Evolutionary conservation across 2,888 invertebrate genomes (phyloP), one percentile per base, ranked within the genome.

Genomic region (Leucophenga maculata): DNA sequence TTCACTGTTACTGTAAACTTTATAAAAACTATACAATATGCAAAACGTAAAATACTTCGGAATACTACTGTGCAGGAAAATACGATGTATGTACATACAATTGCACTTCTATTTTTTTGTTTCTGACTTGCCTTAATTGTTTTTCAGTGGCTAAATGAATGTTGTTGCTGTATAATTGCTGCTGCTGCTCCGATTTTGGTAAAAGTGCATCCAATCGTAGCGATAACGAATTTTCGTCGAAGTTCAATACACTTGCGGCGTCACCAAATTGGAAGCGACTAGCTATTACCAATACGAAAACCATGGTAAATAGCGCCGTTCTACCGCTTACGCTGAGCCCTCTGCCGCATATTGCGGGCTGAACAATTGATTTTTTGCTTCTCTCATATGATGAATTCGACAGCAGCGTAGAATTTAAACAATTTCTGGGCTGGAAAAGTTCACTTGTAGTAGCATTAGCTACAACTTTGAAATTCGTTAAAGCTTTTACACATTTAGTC

Each of bases 361-460:
- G 68, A 68, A 62, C 69, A 74, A 82, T 81, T 79, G 79, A 82
- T 82, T 84, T 84, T 82, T 70, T 77, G 75, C 75, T 72, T 82
- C 75, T 77, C 69, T 76, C 78, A 73, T 74, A 67, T 70, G 76
- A 68, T 67, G n/a, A n/a, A n/a, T 18, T 26, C 26, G 48, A 16
- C 20, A 16, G 44, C n/a, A 16, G 52, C 6, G 20, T 50, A 48
- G 50, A 11, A 31, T 52, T 26, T 22, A 46, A 18, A 16, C 13
- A 18, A 16, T 16, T 13, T 4, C 22, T 57, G 6, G 20, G 52
- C 32, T 65, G 52, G 52, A 52, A 32, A 4, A 3, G 57, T 68
- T 31, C 32, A 59, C 55, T 50, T 20, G 50, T 39, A 62, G 18
- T 57, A n/a, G n/a, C 50, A n/a, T 50, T 11, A 50, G 18, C 50